A percentile compares a stretch with the other conserved stretches of the same genome.
Conservation (phyloP, 2,888 invertebrate genomes). For the Tipula vernalis region DNA sequence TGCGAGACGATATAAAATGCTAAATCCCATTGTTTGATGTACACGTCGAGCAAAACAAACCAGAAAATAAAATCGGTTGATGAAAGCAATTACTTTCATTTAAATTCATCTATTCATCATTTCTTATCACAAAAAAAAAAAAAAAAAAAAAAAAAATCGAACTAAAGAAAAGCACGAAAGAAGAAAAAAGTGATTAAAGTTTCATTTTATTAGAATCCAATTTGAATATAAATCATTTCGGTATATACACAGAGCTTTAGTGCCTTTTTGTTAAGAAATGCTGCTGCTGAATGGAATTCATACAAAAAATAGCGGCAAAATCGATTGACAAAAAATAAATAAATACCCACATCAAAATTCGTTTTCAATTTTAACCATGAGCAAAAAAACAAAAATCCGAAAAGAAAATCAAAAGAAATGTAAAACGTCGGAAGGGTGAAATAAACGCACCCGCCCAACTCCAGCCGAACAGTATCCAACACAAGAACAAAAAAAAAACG, state of each 20-base stretch:
- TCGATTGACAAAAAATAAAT: neutral
- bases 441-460: neutral
- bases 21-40: neutral
- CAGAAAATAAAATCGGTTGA: neutral
- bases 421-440: neutral
- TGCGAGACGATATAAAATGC: neutral
- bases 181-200: neutral
- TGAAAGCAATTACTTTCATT: neutral
- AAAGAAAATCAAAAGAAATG: neutral
- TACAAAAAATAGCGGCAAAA: neutral
- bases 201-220: constrained; percentile 4
- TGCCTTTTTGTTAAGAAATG: neutral
- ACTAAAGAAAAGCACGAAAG: neutral
- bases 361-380: neutral
- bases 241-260: neutral
- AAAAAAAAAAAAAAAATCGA: neutral
- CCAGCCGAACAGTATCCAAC: neutral
- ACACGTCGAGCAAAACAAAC: neutral
- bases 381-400: neutral
- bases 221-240: neutral
- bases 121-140: neutral
- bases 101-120: neutral
- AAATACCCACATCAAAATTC: neutral
- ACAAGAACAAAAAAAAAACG: neutral
- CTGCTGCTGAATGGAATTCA: neutral